Base-by-base conservation (phyloP, 2,797 vertebrate species). In the Orientallactaga sibirica region DNA sequence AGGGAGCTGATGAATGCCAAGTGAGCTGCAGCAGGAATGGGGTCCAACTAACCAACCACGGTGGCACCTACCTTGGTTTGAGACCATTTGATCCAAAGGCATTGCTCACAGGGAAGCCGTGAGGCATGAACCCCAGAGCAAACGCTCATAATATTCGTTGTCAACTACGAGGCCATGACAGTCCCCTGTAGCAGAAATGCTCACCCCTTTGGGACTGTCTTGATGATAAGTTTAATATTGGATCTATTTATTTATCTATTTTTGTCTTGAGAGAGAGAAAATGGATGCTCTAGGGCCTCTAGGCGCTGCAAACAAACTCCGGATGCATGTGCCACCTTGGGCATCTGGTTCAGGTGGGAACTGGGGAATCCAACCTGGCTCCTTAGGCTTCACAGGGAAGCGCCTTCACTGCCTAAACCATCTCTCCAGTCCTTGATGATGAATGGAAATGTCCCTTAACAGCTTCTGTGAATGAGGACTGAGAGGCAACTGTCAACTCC, bases 151-250 rank as follows among this genome's bases (percentile, higher is more conserved):
- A 8, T 4, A 10, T 7, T 90, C 76, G 29, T 89, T 84, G 90
- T 55, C 43, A 41, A 43, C 58, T 27, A 91, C 20, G 48, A 91
- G 88, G 58, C 24, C 15, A 73, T 71, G 22, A 4, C 61, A 86
- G 52, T 11, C 84, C 12, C 41, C 37, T 18, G n/a, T 66, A 82
- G 88, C 76, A 76, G 81, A 92, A 95, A 71, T 76, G 43, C 71
- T 79, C 22, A 48, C 4, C 7, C 68, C 48, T 10, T 78, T 19
- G 11, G 11, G 43, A 66, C 48, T 91, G 20, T 77, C 64, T 58
- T 78, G 70, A 81, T 3, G 20, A 41, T 92, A n/a, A 19, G 10
- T 61, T 73, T 37, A 73, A 86, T 48, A 48, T 48, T 48, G 2
- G 7, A 48, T 48, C 9, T 48, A 48, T 8, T 6, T 48, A 37